Evolutionary conservation across 2,113 vertebrate species (phyloP), one percentile per base, ranked within the genome.

Genomic region (Cebus imitator): DNA sequence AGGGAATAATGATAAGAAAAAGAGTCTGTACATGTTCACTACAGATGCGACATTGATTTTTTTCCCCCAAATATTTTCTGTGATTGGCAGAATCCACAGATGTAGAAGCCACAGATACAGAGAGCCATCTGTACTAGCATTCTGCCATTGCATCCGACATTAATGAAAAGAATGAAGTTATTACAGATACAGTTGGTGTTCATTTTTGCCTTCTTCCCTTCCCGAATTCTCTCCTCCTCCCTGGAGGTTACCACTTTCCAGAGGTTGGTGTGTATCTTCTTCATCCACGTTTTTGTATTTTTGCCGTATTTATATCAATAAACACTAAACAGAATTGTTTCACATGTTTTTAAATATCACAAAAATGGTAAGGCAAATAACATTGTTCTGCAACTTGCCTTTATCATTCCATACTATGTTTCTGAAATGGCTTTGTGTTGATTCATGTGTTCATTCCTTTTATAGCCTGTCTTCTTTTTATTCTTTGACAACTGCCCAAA

Each of bases 401-500:
- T 58, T 85, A n/a, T 84, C 86, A 58, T 58, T 86, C 43, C 27
- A 48, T 25, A 27, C 84, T 58, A 45, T 32, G 45, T 43, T 87
- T 92, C 30, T 82, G 86, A 97, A 94, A 83, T 4, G 12, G 16
- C 20, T 52, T 35, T 52, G 43, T 32, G n/a, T 57, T 66, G 72
- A 61, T 72, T 73, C 21, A 16, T 37, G 40, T 43, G 57, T 72
- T 85, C 81, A 68, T 86, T 95, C 57, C 58, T 95, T 87, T 89
- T 48, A 64, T 45, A 91, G 93, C 72, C 35, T 48, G 70, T 75
- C 89, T 72, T 72, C 80, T 88, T 89, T 90, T 50, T 80, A 8
- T 37, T 97, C 89, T 89, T 97, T 84, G 87, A 91, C 93, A 93
- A 27, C 61, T 40, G 50, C 75, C 96, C 90, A 93, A 91, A 94